Percentiles rank a stretch among this genome's conserved stretches.
phyloP scores from a whole-genome alignment of 2,113 vertebrate species.

The Corydoras maculifer region DNA sequence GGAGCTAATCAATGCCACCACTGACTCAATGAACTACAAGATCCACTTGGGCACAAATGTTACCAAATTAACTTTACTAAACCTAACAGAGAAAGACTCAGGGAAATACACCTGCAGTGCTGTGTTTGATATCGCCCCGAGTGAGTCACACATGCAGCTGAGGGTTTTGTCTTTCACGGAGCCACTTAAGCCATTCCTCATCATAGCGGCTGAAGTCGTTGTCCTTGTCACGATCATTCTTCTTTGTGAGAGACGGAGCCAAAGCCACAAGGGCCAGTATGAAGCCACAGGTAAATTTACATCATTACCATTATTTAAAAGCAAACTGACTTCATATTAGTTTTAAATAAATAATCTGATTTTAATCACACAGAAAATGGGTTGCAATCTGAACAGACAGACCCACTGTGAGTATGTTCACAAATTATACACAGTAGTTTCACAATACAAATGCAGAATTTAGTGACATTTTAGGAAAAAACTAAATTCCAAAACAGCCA shows the following conservation, averaged over 20 bases:
- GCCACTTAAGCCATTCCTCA: conserved; percentile 83
- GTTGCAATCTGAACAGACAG: conserved; percentile 62
- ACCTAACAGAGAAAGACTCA: conserved; percentile 61
- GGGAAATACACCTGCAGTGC: conserved; percentile 74
- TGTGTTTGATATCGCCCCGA: conserved; percentile 57
- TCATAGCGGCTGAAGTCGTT: conserved; percentile 69
- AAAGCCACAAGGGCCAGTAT: conserved; percentile 48
- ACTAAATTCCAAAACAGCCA: too few species aligned
- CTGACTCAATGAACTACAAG: conserved; percentile 37
- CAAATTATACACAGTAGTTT: not conserved
- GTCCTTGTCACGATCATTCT: conserved; percentile 68
- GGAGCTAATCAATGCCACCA: conserved; percentile 41
- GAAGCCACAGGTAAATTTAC: conserved; percentile 44
- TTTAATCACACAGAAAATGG: conserved; percentile 54
- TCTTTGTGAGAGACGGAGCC: conserved; percentile 65
- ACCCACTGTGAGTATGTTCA: conserved; percentile 69
- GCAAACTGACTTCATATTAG: too few species aligned
- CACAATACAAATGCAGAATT: too few species aligned
- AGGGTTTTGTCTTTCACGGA: conserved; percentile 68
- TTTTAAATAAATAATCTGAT: not conserved
- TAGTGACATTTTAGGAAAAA: too few species aligned
- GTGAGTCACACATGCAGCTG: conserved; percentile 51
- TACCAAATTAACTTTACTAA: conserved; percentile 59
- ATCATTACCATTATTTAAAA: too few species aligned
- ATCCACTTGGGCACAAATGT: conserved; percentile 25